These are phyloP conservation scores for Chaetura pelagica DNA, from an alignment of 2,113 vertebrate genomes.

Conservation along the genomic window DNA sequence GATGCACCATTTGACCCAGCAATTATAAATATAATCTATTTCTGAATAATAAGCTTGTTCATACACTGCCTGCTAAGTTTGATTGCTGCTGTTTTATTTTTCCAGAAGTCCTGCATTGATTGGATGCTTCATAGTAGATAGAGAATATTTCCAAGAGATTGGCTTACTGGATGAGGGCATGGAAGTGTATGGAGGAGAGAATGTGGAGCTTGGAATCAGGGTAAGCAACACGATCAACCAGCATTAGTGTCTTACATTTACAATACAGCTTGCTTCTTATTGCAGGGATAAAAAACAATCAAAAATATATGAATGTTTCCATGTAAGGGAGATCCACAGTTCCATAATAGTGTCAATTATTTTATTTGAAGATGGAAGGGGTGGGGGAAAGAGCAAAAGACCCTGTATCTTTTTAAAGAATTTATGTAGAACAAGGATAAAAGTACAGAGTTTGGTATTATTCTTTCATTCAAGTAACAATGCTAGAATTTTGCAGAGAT, in stretches of 20 bases:
- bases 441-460: not conserved
- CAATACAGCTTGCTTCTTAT: not conserved
- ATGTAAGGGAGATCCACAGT: not conserved
- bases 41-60: not conserved
- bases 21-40: not conserved
- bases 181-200: slow-evolving; percentile 98
- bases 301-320: not conserved
- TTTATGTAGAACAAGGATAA: not conserved
- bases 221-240: slow-evolving; percentile 76
- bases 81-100: not conserved
- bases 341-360: not conserved
- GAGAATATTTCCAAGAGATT: slow-evolving; percentile 97
- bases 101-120: slow-evolving; percentile 96
- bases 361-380: not conserved
- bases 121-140: slow-evolving; percentile 96
- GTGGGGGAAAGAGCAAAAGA: not conserved
- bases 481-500: not conserved
- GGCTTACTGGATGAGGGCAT: slow-evolving; percentile 97
- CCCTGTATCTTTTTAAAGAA: not conserved
- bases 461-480: not conserved
- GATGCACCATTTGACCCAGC: not conserved
- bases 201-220: slow-evolving; percentile 96
- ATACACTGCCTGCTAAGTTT: not conserved
- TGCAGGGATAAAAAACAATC: accelerated
- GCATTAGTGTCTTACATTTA: not conserved